Evolutionary conservation across 2,797 vertebrate species (phyloP), one percentile per base, ranked within the genome.

Genomic region (Vireo griseus): DNA sequence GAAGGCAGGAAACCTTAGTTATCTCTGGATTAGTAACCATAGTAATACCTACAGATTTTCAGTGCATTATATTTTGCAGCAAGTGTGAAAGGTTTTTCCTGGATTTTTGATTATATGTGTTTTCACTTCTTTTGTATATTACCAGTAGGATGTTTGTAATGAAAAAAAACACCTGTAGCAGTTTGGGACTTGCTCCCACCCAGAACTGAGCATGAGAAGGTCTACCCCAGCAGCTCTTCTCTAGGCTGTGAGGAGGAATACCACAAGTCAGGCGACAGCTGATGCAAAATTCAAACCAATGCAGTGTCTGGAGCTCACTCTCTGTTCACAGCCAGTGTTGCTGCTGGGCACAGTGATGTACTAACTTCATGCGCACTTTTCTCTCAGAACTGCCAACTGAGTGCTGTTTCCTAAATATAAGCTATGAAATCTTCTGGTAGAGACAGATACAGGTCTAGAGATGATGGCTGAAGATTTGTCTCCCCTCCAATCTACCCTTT

Each of bases 21-120:
- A 24, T 63, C 37, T 83, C 5, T 71, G 76, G 66, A 78, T 91
- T 95, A 94, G 82, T 94, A 94, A 91, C 88, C 85, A 72, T 69
- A 84, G 82, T 68, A 92, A 92, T 95, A 81, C 29, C 35, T 76
- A 81, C 82, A 59, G 89, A 90, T 96, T 94, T 94, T 59, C 28
- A 48, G 47, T 31, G 51, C 11, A 10, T 80, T 90, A 16, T 73
- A 42, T 78, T 89, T 87, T 91, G 47, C 33, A 74, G 62, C 13
- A 57, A 75, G 21, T 3, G 16, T 73, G 31, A 75, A 66, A 81
- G 17, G 8, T 62, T 87, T 86, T 74, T 20, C 26, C 63, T 22
- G 24, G 20, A 10, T 95, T 76, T 78, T 73, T 67, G 5, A 83
- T 94, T 78, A 26, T 63, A 54, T 16, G 37, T 42, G 10, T 0